Evolutionary conservation across 2,888 invertebrate genomes (phyloP), one percentile per base, ranked within the genome.

Genomic region (Exocentrus adspersus): DNA sequence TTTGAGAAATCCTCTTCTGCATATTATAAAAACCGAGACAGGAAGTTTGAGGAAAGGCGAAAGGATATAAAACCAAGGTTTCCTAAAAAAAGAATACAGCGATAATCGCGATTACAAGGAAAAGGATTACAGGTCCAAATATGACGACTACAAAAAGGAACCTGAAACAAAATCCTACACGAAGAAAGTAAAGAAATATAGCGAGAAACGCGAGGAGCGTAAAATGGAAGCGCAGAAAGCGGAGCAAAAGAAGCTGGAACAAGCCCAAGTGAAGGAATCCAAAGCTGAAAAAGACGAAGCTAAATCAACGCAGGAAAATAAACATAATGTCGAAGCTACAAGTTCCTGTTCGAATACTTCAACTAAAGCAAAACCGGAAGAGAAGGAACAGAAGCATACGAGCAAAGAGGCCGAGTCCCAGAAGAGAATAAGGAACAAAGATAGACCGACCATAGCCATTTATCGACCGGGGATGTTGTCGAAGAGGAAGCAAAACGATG

Each of bases 381-480:
- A 69, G 21, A 68, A 51, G 60, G 70, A 72, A 32, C n/a, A 14
- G 28, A 67, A 61, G 46, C 59, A 56, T n/a, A n/a, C n/a, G n/a
- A n/a, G n/a, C 19, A 69, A 68, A 60, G 71, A 69, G 19, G 51
- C n/a, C 24, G 72, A 67, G 5, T 57, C 64, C n/a, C 70, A 72
- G 51, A 75, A 86, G 65, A 81, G 87, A 68, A 88, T 88, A 71
- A 81, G 86, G 72, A 88, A 88, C 75, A 88, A 87, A 81, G 95
- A 95, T 84, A 91, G 95, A 42, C 96, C 96, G 19, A 92, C 94
- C 43, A 89, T 95, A 79, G 92, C 92, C 65, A 92, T 96, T 72
- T 96, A 96, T 82, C 90, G 95, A 72, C 96, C 96, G 0, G 94
- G 94, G 17, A 94, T 92, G 92, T 88, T 92, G n/a, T 89, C 88